A percentile compares a stretch with the other conserved stretches of the same genome.
These are phyloP conservation scores for Cossypha dichroa DNA, from an alignment of 2,797 vertebrate genomes.

Conservation along the genomic window DNA sequence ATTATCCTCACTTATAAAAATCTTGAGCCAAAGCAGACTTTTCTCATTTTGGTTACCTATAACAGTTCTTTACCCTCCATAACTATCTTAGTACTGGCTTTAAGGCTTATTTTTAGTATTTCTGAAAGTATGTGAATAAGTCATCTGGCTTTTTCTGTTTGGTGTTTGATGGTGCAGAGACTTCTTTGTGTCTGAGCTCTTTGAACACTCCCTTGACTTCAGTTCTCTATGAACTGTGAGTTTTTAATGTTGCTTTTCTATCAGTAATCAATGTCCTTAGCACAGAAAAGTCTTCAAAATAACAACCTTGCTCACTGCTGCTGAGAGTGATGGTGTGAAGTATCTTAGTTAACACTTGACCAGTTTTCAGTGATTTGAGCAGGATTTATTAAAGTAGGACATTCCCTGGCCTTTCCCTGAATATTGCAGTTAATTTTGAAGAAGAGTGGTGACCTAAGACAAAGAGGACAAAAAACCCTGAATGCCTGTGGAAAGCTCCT, in stretches of 20 bases:
- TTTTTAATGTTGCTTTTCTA: neutral
- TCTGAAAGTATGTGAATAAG: neutral
- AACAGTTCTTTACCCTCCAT: neutral
- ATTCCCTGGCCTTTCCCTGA: neutral
- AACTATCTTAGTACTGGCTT: neutral
- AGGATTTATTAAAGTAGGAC: neutral
- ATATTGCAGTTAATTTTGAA: neutral
- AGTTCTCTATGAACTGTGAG: neutral
- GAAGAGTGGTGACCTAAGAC: accelerated
- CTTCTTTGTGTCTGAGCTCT: neutral
- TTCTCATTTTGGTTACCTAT: neutral
- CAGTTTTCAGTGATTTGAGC: neutral
- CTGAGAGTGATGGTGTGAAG: neutral
- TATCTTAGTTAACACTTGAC: neutral
- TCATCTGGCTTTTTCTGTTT: neutral
- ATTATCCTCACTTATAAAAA: neutral
- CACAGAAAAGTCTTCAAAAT: neutral
- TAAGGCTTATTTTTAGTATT: neutral
- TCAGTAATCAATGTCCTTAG: neutral
- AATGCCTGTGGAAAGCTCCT: neutral
- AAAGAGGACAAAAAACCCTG: neutral
- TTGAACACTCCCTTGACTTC: neutral
- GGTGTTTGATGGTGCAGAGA: neutral
- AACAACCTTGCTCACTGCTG: neutral
- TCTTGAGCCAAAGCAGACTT: neutral